Conservation (phyloP, 2,113 vertebrate species). For the Daphoenositta chrysoptera region DNA sequence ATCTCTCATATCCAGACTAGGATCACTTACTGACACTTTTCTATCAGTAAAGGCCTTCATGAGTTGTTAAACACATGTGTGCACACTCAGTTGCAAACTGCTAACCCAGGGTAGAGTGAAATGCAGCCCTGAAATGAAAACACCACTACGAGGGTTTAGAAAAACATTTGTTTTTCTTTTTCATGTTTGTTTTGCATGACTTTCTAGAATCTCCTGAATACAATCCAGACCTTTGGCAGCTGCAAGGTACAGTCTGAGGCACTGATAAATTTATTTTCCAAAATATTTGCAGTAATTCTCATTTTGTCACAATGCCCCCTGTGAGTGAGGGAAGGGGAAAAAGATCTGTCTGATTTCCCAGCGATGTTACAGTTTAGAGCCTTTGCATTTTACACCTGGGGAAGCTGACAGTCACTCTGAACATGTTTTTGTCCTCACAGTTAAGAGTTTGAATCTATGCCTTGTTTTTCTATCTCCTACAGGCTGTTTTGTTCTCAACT, state of each 20-base stretch:
- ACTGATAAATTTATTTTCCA: background rate
- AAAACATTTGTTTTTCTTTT: background rate
- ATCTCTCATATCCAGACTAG: background rate
- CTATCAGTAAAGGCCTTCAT: background rate
- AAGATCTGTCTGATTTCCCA: background rate
- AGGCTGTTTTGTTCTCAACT: background rate
- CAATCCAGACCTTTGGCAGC: background rate
- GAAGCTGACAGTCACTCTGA: conserved; percentile 42
- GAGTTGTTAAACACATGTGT: background rate
- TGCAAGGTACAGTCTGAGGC: background rate
- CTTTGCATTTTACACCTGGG: conserved; percentile 12
- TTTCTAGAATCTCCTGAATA: background rate
- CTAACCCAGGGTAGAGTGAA: background rate
- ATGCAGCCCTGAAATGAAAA: background rate
- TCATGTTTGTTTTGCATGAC: background rate
- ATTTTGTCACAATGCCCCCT: background rate
- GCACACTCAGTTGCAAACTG: background rate
- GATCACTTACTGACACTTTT: background rate
- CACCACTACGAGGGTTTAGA: background rate
- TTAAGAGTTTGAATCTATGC: conserved; percentile 37
- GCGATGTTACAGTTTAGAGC: background rate
- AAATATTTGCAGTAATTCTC: background rate
- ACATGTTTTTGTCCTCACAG: conserved; percentile 47
- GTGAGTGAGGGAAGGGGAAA: background rate
- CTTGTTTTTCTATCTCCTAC: conserved; percentile 24